Evolutionary conservation across 2,888 invertebrate species (phyloP).

Genomic region (Neuroscelio doddi): DNA sequence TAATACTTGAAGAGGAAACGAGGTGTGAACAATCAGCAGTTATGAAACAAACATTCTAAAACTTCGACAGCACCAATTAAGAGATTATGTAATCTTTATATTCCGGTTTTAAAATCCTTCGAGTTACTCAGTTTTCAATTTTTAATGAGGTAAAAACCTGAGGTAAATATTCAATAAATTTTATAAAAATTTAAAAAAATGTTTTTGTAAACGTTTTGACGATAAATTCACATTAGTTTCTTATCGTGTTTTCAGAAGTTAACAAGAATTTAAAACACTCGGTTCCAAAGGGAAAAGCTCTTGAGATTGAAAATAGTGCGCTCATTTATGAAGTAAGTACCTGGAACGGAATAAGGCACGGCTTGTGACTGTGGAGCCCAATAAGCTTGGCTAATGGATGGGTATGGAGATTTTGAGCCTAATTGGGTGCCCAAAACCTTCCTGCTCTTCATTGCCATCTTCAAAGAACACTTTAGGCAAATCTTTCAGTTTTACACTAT

Average conservation of each 20-base stretch:
- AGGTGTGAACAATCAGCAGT: too few relatives aligned
- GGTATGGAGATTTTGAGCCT: constrained; percentile 74
- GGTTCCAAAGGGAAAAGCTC: neutral
- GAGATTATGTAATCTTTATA: too few relatives aligned
- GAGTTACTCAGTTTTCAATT: too few relatives aligned
- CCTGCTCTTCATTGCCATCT: constrained; percentile 70
- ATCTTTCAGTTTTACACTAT: neutral
- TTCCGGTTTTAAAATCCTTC: too few relatives aligned
- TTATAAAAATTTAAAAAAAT: too few relatives aligned
- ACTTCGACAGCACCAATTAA: too few relatives aligned
- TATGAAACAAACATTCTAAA: too few relatives aligned
- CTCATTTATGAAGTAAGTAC: constrained; percentile 71
- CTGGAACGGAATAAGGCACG: constrained; percentile 88
- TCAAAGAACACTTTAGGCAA: constrained; percentile 11
- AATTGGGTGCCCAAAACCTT: constrained; percentile 65
- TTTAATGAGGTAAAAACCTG: too few relatives aligned
- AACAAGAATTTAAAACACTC: constrained; percentile 1
- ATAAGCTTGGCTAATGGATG: constrained; percentile 87
- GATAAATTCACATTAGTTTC: too few relatives aligned
- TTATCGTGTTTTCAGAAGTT: neutral
- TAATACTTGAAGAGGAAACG: too few relatives aligned
- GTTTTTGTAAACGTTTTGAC: too few relatives aligned
- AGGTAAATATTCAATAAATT: too few relatives aligned
- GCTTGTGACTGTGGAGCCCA: constrained; percentile 88
- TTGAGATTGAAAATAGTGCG: neutral